Evolutionary conservation across 2,113 vertebrate genomes (phyloP), one percentile per base, ranked within the genome.

Genomic region (Anas platyrhynchos): DNA sequence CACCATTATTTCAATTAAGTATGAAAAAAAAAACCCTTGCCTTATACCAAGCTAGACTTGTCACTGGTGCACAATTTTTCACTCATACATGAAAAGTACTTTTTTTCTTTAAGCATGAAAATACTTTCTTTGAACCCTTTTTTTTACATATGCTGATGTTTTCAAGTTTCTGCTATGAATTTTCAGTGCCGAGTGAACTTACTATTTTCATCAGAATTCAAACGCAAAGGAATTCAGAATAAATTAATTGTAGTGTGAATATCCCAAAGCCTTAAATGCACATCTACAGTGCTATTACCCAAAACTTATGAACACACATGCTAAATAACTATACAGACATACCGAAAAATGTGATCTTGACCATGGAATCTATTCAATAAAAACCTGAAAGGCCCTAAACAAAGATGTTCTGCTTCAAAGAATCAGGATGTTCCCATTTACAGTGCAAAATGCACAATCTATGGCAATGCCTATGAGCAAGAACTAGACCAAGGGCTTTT

Each of bases 1-100:
- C 88, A 96, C 83, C 44, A 82, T 23, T 38, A 75, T 88, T 96
- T 78, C 68, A 84, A 82, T 83, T 34, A 90, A 59, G 65, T 61
- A 91, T 84, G 56, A 46, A 31, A 62, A 71, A 88, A 76, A 27
- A 50, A 23, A 31, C 36, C 31, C 41, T 13, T 74, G 46, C 73
- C 65, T 77, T 44, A 94, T 20, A 66, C 4, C 7, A 87, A 96
- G 55, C 26, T 82, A 94, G 74, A 86, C 36, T 38, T 86, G 61
- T 52, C 48, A 62, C 8, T 67, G 50, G 48, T 80, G 65, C 7
- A 81, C 52, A 93, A 5, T 27, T 66, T 91, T 91, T 73, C 54
- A n/a, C 66, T 59, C 75, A 72, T 38, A 75, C 92, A 66, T 32
- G 74, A 95, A 94, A 92, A 38, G 15, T 13, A 55, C 56, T 29